A percentile compares a stretch with the other conserved stretches of the same genome.
Evolutionary conservation across 2,888 invertebrate genomes (phyloP).

Genomic region (Latrodectus elegans): DNA sequence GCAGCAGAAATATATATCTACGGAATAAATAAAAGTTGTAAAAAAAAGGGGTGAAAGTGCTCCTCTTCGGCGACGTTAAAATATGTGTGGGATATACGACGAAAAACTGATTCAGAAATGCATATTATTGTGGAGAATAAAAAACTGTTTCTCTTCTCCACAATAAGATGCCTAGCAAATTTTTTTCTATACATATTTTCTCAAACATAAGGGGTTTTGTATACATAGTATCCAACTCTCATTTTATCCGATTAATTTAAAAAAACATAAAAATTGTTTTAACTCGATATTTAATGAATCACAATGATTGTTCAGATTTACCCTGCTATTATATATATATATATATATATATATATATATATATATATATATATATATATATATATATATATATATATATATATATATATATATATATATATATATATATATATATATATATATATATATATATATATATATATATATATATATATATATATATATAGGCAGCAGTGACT

Average conservation of each 20-base stretch:
- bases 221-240: too few species aligned
- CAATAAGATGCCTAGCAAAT: too few species aligned
- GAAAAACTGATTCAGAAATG: conserved; percentile 33
- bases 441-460: conserved; percentile 15
- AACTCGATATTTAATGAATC: too few species aligned
- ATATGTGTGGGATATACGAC: conserved; percentile 39
- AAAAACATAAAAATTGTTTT: too few species aligned
- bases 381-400: conserved; percentile 14
- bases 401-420: background rate
- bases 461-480: conserved; percentile 1
- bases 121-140: too few species aligned
- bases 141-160: too few species aligned
- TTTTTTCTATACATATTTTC: too few species aligned
- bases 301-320: background rate
- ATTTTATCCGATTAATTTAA: too few species aligned
- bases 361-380: conserved; percentile 15
- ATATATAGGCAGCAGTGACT: too few species aligned
- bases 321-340: background rate
- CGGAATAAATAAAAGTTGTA: conserved; percentile 53
- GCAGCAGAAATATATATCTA: conserved; percentile 42
- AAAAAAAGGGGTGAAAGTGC: conserved; percentile 51
- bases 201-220: too few species aligned
- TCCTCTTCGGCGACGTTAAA: conserved; percentile 31
- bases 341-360: background rate
- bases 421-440: background rate